Evolutionary conservation across 2,113 vertebrate species (phyloP).

Genomic region (Calypte anna): DNA sequence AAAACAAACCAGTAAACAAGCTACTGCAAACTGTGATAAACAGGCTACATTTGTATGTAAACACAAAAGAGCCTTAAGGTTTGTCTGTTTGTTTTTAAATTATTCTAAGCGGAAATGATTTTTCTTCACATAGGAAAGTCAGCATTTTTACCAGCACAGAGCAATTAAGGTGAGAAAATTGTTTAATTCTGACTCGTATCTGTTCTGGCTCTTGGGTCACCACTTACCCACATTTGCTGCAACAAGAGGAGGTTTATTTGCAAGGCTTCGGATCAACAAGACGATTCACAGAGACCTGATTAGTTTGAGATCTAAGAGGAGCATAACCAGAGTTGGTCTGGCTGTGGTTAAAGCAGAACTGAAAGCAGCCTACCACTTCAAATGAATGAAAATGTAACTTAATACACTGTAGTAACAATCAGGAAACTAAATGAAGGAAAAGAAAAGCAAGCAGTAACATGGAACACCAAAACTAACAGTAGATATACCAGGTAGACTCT

Average conservation of each 20-base stretch:
- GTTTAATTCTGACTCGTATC: neutral
- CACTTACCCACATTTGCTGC: neutral
- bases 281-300: neutral
- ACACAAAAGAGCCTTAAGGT: neutral
- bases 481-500: neutral
- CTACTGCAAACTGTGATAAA: slow-evolving; percentile 12
- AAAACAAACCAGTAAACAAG: slow-evolving; percentile 45
- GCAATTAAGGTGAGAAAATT: neutral
- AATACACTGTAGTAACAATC: neutral
- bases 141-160: neutral
- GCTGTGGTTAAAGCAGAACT: neutral
- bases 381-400: neutral
- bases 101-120: neutral
- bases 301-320: neutral
- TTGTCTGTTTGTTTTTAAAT: neutral
- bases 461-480: neutral
- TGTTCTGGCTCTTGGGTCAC: neutral
- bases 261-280: neutral
- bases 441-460: neutral
- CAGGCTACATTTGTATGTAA: neutral
- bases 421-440: neutral
- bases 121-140: neutral
- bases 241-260: neutral
- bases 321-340: neutral
- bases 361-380: neutral